Conservation (phyloP, 2,113 vertebrate species). For the Heterochromis multidens region DNA sequence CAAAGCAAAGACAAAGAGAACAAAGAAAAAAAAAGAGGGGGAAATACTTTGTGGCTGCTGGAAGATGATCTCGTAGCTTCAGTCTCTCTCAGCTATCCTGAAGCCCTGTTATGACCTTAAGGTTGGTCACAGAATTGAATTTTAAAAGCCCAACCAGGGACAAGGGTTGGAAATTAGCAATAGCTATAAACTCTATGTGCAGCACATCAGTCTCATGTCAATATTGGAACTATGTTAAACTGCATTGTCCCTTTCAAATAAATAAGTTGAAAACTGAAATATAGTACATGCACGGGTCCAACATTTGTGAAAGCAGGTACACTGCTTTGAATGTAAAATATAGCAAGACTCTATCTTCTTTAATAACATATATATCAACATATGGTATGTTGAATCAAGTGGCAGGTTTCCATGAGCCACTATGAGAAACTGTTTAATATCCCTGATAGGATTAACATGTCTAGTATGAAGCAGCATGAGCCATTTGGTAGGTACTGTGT, state of each 20-base stretch:
- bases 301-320: neutral
- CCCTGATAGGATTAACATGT: constrained; percentile 22
- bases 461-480: constrained; percentile 3
- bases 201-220: too few species aligned
- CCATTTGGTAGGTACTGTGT: neutral
- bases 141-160: too few species aligned
- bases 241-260: too few species aligned
- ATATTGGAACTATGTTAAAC: too few species aligned
- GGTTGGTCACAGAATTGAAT: constrained; percentile 21
- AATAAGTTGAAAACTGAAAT: too few species aligned
- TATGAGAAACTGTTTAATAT: neutral
- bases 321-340: neutral
- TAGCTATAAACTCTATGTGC: too few species aligned
- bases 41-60: neutral
- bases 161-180: too few species aligned
- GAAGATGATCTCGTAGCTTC: constrained; percentile 14
- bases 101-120: constrained; percentile 40
- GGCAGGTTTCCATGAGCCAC: neutral
- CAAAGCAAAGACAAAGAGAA: neutral
- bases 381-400: neutral
- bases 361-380: neutral
- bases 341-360: neutral
- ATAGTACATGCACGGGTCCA: constrained; percentile 8
- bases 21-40: neutral
- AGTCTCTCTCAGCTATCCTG: constrained; percentile 15